Conservation (phyloP, 1,140 invertebrate genomes). For the Triops cancriformis region DNA sequence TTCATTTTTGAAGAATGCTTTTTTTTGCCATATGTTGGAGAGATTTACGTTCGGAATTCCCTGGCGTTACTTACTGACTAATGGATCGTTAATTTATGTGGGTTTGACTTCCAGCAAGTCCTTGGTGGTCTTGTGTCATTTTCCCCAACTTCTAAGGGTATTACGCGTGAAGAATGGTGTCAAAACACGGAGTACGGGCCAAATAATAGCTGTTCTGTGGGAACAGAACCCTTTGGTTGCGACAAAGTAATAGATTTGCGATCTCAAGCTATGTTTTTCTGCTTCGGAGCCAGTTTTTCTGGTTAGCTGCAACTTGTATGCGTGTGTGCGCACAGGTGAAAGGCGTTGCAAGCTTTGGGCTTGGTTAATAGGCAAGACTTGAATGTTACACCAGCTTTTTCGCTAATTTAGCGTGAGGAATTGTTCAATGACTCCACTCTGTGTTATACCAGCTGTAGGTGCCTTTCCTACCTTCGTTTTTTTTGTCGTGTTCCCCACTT, state of each 20-base stretch:
- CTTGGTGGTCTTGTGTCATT: neutral
- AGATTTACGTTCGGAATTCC: neutral
- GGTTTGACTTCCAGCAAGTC: neutral
- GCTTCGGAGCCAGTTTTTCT: neutral
- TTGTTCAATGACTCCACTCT: neutral
- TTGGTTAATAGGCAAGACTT: neutral
- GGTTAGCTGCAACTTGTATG: neutral
- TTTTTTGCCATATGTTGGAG: no score
- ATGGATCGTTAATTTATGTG: slow-evolving; percentile 2
- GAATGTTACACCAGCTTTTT: neutral
- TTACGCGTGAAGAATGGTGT: neutral
- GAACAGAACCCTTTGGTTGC: neutral
- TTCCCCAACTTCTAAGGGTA: neutral
- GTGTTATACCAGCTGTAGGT: neutral
- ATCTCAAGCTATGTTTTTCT: neutral
- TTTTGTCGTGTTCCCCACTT: no score
- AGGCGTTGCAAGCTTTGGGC: neutral
- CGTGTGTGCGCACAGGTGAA: neutral
- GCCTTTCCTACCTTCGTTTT: no score
- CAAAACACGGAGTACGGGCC: neutral
- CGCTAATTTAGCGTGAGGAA: slow-evolving; percentile 4
- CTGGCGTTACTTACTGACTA: neutral
- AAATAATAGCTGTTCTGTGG: no score
- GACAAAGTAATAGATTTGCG: neutral
- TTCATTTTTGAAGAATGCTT: no score